Conservation (phyloP, 2,113 vertebrate genomes). For the Sorex araneus region DNA sequence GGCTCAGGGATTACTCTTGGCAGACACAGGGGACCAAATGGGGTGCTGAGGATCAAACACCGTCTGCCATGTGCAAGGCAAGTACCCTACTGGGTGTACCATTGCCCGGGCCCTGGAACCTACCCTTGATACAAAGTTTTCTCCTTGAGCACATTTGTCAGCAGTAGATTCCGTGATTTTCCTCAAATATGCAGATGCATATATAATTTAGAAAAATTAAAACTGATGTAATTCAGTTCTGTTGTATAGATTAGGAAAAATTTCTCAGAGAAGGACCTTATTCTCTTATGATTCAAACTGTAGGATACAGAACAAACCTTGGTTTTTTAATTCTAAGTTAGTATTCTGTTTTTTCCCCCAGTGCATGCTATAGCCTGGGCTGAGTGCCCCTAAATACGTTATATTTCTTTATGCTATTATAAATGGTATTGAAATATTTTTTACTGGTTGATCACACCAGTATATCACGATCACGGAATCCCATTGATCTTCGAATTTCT, state of each 20-base stretch:
- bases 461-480: no score
- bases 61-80: neutral
- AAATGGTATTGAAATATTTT: neutral
- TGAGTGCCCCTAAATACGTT: constrained; percentile 5
- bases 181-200: neutral
- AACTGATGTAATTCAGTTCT: neutral
- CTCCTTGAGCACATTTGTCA: neutral
- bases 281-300: neutral
- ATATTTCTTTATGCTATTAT: neutral
- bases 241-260: neutral
- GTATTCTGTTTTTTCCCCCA: neutral
- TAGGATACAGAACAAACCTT: neutral
- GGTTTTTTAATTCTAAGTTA: neutral
- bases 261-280: neutral
- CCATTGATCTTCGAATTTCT: no score
- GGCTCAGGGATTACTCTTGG: no score
- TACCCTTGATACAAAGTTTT: neutral
- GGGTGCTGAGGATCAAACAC: neutral
- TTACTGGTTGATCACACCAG: neutral
- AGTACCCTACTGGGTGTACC: neutral
- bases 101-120: no score
- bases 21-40: no score
- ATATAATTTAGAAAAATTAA: constrained; percentile 22
- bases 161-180: neutral
- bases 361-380: neutral